Percentiles rank a stretch among this genome's conserved stretches.
Evolutionary conservation across 1,140 invertebrate species (phyloP).

Genomic region (Tachypleus tridentatus): DNA sequence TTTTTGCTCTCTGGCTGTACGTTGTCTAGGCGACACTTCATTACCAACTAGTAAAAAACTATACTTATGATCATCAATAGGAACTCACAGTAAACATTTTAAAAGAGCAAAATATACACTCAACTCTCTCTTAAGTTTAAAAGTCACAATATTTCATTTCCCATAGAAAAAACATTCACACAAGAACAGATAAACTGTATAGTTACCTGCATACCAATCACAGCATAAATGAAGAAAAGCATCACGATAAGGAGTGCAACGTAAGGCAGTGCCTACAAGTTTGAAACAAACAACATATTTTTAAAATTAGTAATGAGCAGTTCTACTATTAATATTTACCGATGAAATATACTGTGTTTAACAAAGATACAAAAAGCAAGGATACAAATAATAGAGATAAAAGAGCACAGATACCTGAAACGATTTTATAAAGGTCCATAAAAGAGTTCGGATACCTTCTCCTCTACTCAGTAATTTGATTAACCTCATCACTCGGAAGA

Average conservation of each 20-base stretch:
- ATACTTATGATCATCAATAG: too few species aligned
- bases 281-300: too few species aligned
- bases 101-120: not conserved
- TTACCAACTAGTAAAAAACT: too few species aligned
- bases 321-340: too few species aligned
- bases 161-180: too few species aligned
- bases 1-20: too few species aligned
- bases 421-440: constrained; percentile 99
- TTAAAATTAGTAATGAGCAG: too few species aligned
- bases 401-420: constrained; percentile 49
- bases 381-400: not conserved
- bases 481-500: constrained; percentile 97
- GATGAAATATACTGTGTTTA: not conserved
- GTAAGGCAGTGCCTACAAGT: constrained; percentile 83
- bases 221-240: constrained; percentile 99
- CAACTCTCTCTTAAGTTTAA: too few species aligned
- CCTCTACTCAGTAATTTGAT: constrained; percentile 94
- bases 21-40: too few species aligned
- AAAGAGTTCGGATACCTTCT: constrained; percentile 91
- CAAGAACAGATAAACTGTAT: not conserved
- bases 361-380: not conserved
- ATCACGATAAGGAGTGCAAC: constrained; percentile 96
- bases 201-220: constrained; percentile 91
- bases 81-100: too few species aligned
- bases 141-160: too few species aligned